Evolutionary conservation across 2,888 invertebrate genomes (phyloP), one percentile per base, ranked within the genome.

Genomic region (Tortricodes alternella): DNA sequence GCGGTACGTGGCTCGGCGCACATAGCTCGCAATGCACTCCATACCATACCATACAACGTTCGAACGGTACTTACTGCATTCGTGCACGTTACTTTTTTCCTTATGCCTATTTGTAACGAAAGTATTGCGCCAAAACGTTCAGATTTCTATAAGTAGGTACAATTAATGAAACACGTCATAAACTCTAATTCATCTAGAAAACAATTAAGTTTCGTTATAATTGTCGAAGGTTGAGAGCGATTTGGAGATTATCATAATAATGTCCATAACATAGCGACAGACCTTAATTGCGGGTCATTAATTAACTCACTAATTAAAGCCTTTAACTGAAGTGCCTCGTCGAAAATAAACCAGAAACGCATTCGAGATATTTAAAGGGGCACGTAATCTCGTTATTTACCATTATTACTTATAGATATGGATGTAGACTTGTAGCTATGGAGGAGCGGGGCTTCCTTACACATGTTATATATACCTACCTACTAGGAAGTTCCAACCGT

Each of bases 11-110:
- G 71, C 63, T 63, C 56, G 64, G 69, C 71, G 69, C 73, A 70
- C 74, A 73, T 76, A 65, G 62, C 70, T 68, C 55, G 68, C 64
- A 66, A 63, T 71, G 70, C 70, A 62, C 63, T 58, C 60, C 67
- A 58, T 62, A 63, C 69, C 72, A n/a, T n/a, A n/a, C n/a, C n/a
- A n/a, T 70, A 65, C 27, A 37, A 27, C 21, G 29, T 13, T 35
- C 53, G 16, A 50, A 50, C 56, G 44, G 50, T 56, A 56, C 44
- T 50, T 44, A 50, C 50, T 56, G 56, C 49, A 56, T 50, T 37
- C 44, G 50, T 38, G 56, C 49, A 56, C 56, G 50, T 38, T 50
- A 32, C 35, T 44, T 34, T 29, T 29, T 27, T 27, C 27, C 27
- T 27, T 9, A n/a, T n/a, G n/a, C n/a, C n/a, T n/a, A 32, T 32